Evolutionary conservation across 1,140 invertebrate species (phyloP).

Genomic region (Bombus picipes): DNA sequence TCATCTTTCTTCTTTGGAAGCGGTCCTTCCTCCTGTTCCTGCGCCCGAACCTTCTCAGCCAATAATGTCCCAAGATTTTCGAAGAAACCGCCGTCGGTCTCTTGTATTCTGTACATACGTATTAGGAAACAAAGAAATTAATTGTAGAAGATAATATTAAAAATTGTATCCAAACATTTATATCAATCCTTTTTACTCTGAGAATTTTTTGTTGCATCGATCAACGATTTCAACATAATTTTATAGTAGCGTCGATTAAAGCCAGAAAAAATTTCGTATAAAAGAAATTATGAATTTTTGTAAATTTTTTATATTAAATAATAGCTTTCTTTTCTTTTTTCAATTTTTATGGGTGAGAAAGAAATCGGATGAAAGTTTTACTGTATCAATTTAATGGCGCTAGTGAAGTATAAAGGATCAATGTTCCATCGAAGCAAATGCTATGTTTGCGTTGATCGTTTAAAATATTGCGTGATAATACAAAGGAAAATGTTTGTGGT

Average conservation of each 20-base stretch:
- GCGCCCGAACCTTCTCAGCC: conserved; percentile 83
- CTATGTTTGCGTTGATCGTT: background rate
- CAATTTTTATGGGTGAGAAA: too few relatives aligned
- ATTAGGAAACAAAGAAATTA: background rate
- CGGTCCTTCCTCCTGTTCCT: conserved; percentile 72
- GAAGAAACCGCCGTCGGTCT: conserved; percentile 90
- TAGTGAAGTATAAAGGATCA: too few relatives aligned
- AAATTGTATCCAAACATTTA: background rate
- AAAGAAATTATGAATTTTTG: too few relatives aligned
- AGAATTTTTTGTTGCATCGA: too few relatives aligned
- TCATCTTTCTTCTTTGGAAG: conserved; percentile 68
- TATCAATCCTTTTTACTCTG: too few relatives aligned
- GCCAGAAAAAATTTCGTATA: too few relatives aligned
- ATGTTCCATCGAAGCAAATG: background rate
- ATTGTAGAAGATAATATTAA: background rate
- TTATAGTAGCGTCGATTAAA: too few relatives aligned
- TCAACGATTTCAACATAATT: too few relatives aligned
- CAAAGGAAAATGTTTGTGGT: background rate
- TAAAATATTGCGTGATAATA: background rate
- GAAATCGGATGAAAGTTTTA: too few relatives aligned
- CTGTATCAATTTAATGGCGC: too few relatives aligned
- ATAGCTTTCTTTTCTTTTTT: too few relatives aligned
- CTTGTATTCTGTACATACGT: conserved; percentile 86
- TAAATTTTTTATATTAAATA: too few relatives aligned
- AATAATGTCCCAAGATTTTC: conserved; percentile 90